These are phyloP conservation scores for Endotricha flammealis DNA, from an alignment of 2,888 invertebrate genomes.

Conservation along the genomic window DNA sequence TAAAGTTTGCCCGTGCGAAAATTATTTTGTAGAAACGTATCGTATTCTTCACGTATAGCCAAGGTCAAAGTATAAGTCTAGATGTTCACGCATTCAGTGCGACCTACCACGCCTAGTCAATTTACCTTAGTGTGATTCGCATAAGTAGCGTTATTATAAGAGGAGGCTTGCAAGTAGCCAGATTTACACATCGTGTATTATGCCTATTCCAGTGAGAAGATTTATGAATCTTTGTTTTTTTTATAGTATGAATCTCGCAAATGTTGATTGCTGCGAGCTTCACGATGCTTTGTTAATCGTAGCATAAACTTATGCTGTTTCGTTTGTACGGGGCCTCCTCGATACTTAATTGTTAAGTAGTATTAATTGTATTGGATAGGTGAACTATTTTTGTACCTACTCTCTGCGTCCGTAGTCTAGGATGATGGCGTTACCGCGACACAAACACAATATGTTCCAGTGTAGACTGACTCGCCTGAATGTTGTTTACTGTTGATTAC, in stretches of 20 bases:
- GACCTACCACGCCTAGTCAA: conserved; percentile 74
- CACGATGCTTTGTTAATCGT: conserved; percentile 18
- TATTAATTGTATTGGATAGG: conserved; percentile 74
- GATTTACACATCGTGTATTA: conserved; percentile 36
- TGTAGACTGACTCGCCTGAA: conserved; percentile 47
- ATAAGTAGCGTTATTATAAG: conserved; percentile 66
- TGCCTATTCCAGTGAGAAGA: conserved; percentile 30
- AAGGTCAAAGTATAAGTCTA: conserved; percentile 28
- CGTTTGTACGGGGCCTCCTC: conserved; percentile 47
- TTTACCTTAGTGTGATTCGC: conserved; percentile 78
- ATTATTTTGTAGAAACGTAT: too few species aligned
- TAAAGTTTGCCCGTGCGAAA: too few species aligned
- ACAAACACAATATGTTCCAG: conserved; percentile 44
- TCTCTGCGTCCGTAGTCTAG: conserved; percentile 66
- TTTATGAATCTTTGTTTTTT: conserved; percentile 29
- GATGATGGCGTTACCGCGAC: conserved; percentile 67
- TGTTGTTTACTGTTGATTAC: conserved; percentile 22
- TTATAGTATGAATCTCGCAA: conserved; percentile 18
- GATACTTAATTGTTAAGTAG: conserved; percentile 76
- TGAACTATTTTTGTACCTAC: conserved; percentile 77
- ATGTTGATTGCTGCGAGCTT: conserved; percentile 12
- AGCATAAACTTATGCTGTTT: conserved; percentile 20
- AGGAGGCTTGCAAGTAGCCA: conserved; percentile 38
- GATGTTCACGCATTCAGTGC: conserved; percentile 36
- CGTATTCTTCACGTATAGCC: background rate